These are phyloP conservation scores for Dryomyza anilis DNA, from an alignment of 2,888 invertebrate genomes.

Conservation along the genomic window DNA sequence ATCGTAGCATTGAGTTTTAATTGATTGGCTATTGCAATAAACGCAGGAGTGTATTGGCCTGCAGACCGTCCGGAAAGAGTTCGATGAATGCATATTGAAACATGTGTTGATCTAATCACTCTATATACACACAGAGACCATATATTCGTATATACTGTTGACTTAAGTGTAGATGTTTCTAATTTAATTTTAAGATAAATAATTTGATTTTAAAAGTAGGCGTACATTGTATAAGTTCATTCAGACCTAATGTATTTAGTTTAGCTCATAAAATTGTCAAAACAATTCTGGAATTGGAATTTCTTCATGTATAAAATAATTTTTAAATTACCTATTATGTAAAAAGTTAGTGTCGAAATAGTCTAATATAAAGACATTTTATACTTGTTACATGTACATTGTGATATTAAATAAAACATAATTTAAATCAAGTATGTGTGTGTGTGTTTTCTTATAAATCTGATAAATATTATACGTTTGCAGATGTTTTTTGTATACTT, in stretches of 20 bases:
- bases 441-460: no score
- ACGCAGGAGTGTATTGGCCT: slow-evolving; percentile 1
- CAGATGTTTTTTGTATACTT: no score
- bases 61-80: slow-evolving; percentile 8
- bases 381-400: slow-evolving; percentile 38
- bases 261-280: background rate
- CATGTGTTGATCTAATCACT: no score
- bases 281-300: background rate
- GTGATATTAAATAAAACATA: slow-evolving; percentile 37
- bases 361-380: slow-evolving; percentile 31
- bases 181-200: background rate
- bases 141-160: background rate
- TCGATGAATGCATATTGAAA: background rate
- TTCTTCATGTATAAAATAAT: background rate
- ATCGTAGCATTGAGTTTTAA: background rate
- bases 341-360: no score
- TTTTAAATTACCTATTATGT: no score
- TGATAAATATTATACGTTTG: no score
- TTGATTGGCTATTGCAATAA: background rate
- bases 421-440: background rate
- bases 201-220: background rate
- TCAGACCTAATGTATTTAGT: no score
- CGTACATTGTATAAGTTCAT: no score
- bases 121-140: background rate
- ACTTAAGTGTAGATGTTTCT: slow-evolving; percentile 1